Percentiles rank a stretch among this genome's conserved stretches.
Evolutionary conservation across 1,140 invertebrate genomes (phyloP).

Genomic region (Chrysomallon squamiferum): DNA sequence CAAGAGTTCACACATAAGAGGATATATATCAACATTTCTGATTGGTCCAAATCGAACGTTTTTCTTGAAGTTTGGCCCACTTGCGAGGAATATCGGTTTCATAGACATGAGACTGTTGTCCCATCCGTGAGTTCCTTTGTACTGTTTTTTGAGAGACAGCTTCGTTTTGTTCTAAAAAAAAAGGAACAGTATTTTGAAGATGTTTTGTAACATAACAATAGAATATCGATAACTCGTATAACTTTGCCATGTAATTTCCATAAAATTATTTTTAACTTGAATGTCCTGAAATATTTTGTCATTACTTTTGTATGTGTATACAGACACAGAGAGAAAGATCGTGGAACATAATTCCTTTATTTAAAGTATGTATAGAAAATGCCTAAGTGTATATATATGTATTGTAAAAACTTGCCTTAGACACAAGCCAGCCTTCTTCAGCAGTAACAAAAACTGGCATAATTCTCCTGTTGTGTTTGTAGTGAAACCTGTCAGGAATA

Average conservation of each 20-base stretch:
- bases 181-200: background rate
- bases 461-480: conserved; percentile 51
- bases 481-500: conserved; percentile 57
- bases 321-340: background rate
- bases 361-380: no score
- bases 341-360: no score
- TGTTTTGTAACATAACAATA: background rate
- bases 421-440: conserved; percentile 50
- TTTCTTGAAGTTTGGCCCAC: conserved; percentile 70
- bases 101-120: conserved; percentile 58
- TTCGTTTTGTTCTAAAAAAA: conserved; percentile 3
- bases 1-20: conserved; percentile 71
- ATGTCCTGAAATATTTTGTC: background rate
- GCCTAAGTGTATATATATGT: background rate
- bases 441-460: conserved; percentile 52
- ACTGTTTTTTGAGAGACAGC: background rate
- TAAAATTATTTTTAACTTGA: background rate
- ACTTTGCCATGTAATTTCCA: background rate
- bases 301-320: no score
- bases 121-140: conserved; percentile 31
- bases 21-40: conserved; percentile 71
- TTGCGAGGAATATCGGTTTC: conserved; percentile 74
- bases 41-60: conserved; percentile 65
- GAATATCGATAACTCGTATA: background rate
- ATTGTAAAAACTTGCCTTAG: conserved; percentile 45